phyloP scores from a whole-genome alignment of 2,888 invertebrate species.

The Folsomia manolachei region DNA sequence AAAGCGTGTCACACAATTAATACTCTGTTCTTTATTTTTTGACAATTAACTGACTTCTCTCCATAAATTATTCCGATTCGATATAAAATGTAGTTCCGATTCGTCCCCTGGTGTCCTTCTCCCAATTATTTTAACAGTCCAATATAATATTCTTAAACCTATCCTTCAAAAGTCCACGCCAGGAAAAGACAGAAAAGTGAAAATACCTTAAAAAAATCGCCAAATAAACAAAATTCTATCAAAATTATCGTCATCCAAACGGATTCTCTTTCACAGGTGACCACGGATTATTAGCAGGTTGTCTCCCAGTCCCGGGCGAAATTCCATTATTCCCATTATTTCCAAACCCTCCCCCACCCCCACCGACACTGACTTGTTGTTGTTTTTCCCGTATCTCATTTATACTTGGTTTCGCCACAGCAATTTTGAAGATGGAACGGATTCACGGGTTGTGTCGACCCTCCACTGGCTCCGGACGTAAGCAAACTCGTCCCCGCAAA shows the following conservation, averaged over 20 bases:
- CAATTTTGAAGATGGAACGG: constrained; percentile 49
- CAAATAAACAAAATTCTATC: neutral
- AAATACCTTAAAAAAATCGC: too few relatives aligned
- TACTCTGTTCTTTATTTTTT: too few relatives aligned
- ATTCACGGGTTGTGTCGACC: constrained; percentile 38
- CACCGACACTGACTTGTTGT: constrained; percentile 34
- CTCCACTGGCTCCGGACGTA: constrained; percentile 26
- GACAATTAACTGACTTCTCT: too few relatives aligned
- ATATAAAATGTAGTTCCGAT: neutral
- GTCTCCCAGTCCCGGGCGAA: constrained; percentile 16
- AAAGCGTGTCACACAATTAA: too few relatives aligned
- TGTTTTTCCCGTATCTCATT: constrained; percentile 50
- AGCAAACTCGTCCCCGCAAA: constrained; percentile 29
- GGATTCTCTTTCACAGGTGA: constrained; percentile 50
- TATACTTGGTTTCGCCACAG: constrained; percentile 47
- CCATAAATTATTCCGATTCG: too few relatives aligned
- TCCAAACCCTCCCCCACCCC: too few relatives aligned
- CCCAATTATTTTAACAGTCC: too few relatives aligned
- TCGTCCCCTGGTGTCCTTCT: too few relatives aligned
- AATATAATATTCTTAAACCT: neutral
- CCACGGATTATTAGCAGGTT: constrained; percentile 49
- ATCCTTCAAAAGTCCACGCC: neutral
- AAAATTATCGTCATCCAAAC: constrained; percentile 31
- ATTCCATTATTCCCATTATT: constrained; percentile 11
- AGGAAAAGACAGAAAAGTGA: neutral